phyloP scores from a whole-genome alignment of 1,140 invertebrate genomes.

The Cotesia vestalis region DNA sequence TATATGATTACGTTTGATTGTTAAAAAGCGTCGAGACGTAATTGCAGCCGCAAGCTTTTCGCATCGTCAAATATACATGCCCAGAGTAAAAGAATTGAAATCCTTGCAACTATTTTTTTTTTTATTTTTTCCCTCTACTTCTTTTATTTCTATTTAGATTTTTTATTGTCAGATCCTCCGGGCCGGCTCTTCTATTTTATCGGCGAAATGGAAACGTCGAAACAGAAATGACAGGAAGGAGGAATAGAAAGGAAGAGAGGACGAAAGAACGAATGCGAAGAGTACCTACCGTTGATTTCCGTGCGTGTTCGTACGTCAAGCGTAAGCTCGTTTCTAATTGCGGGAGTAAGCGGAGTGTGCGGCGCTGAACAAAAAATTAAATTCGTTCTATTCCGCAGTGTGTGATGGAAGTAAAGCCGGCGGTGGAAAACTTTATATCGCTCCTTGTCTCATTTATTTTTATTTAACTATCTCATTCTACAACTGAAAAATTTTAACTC shows the following conservation, averaged over 20 bases:
- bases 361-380: slow-evolving; percentile 37
- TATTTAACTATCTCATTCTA: slow-evolving; percentile 17
- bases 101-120: too few species aligned
- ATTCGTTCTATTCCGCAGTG: slow-evolving; percentile 30
- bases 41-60: too few species aligned
- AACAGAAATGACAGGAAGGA: slow-evolving; percentile 24
- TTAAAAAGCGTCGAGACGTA: too few species aligned
- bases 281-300: slow-evolving; percentile 37
- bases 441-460: slow-evolving; percentile 22
- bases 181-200: slow-evolving; percentile 24
- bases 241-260: slow-evolving; percentile 9
- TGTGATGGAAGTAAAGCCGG: slow-evolving; percentile 25
- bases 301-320: slow-evolving; percentile 39
- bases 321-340: slow-evolving; percentile 44
- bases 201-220: slow-evolving; percentile 37
- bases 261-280: neutral
- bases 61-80: too few species aligned
- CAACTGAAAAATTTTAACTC: slow-evolving; percentile 32
- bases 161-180: too few species aligned
- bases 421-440: slow-evolving; percentile 27
- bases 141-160: too few species aligned
- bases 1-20: too few species aligned
- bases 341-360: slow-evolving; percentile 33
- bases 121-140: too few species aligned
- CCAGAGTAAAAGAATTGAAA: too few species aligned